Base-by-base conservation (phyloP, 2,113 vertebrate species). In the Brachypteracias leptosomus region DNA sequence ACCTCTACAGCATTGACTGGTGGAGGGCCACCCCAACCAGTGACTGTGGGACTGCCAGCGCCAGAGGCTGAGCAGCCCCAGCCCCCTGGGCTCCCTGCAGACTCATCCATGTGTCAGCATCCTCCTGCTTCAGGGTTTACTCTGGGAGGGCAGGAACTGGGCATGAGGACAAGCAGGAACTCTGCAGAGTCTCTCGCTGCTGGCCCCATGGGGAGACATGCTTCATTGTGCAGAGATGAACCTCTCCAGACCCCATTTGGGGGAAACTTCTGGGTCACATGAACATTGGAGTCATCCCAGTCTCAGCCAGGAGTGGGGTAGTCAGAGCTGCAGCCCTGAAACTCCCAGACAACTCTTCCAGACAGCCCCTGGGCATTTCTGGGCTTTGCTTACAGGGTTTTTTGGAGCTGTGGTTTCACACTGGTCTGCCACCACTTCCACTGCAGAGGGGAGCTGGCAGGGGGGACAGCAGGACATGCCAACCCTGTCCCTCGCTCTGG, bases 181-280 rank as follows among this genome's bases (percentile, higher is more conserved):
- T 2, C 22, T 62, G 76, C 78, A 61, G 28, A 61, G 40, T 46
- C n/a, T 31, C 59, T 35, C 2, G 0, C 20, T 25, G 25, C 57
- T 2, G 0, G 58, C 31, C 70, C 36, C 4, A 5, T 2, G 0
- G 38, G 3, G 6, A 84, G 82, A 0, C 0, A 31, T 63, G 74
- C 67, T 75, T 65, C 3, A 0, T 26, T 1, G 3, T 3, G 5
- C 3, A 20, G 47, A 75, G 38, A 61, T 2, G 2, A 70, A 31
- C 33, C 18, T 75, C 36, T 76, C 63, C 51, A 15, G 44, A 62
- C 38, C 58, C 46, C 10, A 0, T 38, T 8, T 36, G 25, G 46
- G 67, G 74, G 40, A 61, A 86, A 46, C 17, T 67, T 79, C 52
- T 79, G 79, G 65, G 62, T 73, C 83, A 52, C 35, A 10, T 11